Percentiles rank a stretch among this genome's conserved stretches.
These are phyloP conservation scores for Microhierax caerulescens DNA, from an alignment of 2,797 vertebrate species.

Conservation along the genomic window DNA sequence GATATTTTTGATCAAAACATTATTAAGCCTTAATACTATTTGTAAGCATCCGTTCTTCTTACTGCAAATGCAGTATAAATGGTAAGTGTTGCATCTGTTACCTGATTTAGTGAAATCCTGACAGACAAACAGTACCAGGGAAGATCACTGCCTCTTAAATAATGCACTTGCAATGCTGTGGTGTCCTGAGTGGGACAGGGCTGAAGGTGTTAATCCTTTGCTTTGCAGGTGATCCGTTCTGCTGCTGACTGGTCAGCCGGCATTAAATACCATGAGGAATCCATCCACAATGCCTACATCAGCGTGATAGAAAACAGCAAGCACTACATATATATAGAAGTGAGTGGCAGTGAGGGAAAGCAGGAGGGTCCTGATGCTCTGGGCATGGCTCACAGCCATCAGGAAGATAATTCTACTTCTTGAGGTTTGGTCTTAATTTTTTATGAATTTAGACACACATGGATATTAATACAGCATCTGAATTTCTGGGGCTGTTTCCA, in stretches of 20 bases:
- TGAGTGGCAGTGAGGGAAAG: conserved; percentile 37
- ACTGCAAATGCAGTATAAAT: not conserved
- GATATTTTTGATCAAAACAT: not conserved
- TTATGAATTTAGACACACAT: not conserved
- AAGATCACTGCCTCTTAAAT: not conserved
- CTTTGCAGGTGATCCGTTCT: conserved; percentile 87
- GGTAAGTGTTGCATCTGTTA: fast-evolving
- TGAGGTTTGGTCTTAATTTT: not conserved
- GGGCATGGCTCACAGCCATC: not conserved
- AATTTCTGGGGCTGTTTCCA: not conserved
- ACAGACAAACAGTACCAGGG: not conserved
- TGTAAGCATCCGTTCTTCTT: not conserved
- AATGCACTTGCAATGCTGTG: not conserved
- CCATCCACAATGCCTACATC: conserved; percentile 91
- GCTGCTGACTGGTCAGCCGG: conserved; percentile 95
- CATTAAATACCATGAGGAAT: conserved; percentile 95
- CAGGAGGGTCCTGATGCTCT: not conserved
- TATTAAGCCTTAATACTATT: not conserved
- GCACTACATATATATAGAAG: conserved; percentile 96
- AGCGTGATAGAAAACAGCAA: conserved; percentile 85
- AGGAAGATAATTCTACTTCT: not conserved
- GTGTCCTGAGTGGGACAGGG: not conserved
- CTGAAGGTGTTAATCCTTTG: not conserved
- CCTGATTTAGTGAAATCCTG: not conserved
- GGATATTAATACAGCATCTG: not conserved